These are phyloP conservation scores for Oceanodroma leucorhoa DNA, from an alignment of 2,797 vertebrate genomes.

Conservation along the genomic window DNA sequence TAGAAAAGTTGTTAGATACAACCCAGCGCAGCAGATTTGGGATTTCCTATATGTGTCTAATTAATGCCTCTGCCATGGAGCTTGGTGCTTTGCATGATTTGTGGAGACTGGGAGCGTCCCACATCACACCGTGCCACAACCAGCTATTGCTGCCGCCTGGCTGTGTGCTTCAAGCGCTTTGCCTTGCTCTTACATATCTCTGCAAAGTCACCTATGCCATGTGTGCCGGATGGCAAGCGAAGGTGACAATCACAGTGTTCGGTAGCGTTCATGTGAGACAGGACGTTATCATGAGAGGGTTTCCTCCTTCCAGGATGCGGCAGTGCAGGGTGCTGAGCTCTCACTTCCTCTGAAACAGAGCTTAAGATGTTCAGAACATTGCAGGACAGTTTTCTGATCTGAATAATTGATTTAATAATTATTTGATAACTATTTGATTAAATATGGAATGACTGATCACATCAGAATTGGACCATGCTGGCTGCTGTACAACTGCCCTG, in stretches of 20 bases:
- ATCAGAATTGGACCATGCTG: not conserved
- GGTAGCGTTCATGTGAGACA: not conserved
- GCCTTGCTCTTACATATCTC: not conserved
- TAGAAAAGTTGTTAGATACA: not conserved
- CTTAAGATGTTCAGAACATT: not conserved
- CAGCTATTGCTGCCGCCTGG: not conserved
- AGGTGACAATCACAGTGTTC: not conserved
- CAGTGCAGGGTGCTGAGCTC: not conserved
- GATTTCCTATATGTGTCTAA: not conserved
- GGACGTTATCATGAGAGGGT: not conserved
- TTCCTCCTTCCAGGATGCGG: not conserved
- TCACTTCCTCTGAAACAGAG: not conserved
- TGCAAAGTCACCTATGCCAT: not conserved
- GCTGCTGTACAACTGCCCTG: not conserved
- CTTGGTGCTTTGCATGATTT: not conserved
- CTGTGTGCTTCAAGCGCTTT: rapidly evolving
- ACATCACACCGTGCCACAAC: not conserved
- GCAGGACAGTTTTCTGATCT: not conserved
- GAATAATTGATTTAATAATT: not conserved
- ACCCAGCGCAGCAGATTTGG: not conserved
- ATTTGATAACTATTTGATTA: not conserved
- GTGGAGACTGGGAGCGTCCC: not conserved
- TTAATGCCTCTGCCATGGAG: not conserved
- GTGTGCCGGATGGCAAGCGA: not conserved
- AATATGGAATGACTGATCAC: not conserved